phyloP scores from a whole-genome alignment of 2,888 invertebrate genomes.

The Adelphocoris suturalis region DNA sequence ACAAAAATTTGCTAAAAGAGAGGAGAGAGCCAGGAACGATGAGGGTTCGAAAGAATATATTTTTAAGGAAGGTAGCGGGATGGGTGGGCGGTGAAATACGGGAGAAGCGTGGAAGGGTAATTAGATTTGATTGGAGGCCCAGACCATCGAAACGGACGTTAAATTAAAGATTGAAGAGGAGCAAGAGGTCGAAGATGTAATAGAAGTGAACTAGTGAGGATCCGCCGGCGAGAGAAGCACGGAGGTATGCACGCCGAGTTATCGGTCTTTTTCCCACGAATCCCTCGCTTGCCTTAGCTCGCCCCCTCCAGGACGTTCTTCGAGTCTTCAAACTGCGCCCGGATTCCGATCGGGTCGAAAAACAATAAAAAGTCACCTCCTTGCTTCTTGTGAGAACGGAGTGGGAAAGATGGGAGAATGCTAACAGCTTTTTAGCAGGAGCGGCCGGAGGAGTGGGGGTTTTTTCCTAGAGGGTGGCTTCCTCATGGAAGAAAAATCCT shows the following conservation, averaged over 20 bases:
- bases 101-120: slow-evolving; percentile 29
- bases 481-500: not conserved
- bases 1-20: too few species aligned
- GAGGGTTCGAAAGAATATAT: not conserved
- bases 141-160: slow-evolving; percentile 45
- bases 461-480: slow-evolving; percentile 1
- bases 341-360: slow-evolving; percentile 67
- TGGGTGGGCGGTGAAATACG: slow-evolving; percentile 9
- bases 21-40: too few species aligned
- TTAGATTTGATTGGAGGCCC: slow-evolving; percentile 52
- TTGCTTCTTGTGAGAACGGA: slow-evolving; percentile 53
- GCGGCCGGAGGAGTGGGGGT: not conserved
- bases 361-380: slow-evolving; percentile 65
- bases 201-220: slow-evolving; percentile 65
- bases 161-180: slow-evolving; percentile 55
- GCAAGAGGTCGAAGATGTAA: slow-evolving; percentile 47
- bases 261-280: slow-evolving; percentile 71
- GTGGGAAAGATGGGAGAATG: slow-evolving; percentile 15
- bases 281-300: slow-evolving; percentile 54
- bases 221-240: slow-evolving; percentile 49
- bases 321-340: slow-evolving; percentile 66
- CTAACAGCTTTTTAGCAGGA: slow-evolving; percentile 46
- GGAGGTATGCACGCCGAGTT: slow-evolving; percentile 67
- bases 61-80: slow-evolving; percentile 1
- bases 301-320: slow-evolving; percentile 49